Percentiles rank a stretch among this genome's conserved stretches.
Conservation (phyloP, 2,797 vertebrate species). For the Odontamblyopus lacepedii region DNA sequence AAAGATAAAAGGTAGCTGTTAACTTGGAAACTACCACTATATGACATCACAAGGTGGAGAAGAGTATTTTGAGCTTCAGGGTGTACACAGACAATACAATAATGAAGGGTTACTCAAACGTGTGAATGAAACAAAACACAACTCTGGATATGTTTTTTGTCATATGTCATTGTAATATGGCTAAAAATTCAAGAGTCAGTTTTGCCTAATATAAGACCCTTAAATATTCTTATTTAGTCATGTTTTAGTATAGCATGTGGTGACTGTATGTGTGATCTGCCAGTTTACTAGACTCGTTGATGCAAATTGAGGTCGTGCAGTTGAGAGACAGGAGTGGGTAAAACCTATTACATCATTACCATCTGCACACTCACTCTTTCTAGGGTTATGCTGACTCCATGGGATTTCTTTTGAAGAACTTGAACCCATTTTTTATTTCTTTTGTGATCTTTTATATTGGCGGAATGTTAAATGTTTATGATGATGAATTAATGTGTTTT, state of each 20-base stretch:
- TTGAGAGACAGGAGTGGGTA: conserved; percentile 12
- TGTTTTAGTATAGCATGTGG: neutral
- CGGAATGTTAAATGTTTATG: neutral
- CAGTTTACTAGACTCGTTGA: conserved; percentile 15
- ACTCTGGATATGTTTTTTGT: too few relatives aligned
- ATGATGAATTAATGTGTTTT: neutral
- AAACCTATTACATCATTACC: conserved; percentile 31
- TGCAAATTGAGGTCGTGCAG: conserved; percentile 8
- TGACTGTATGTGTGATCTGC: conserved; percentile 5
- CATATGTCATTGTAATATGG: too few relatives aligned
- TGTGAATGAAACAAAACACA: too few relatives aligned
- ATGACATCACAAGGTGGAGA: too few relatives aligned
- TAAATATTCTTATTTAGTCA: neutral
- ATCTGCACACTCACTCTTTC: conserved; percentile 31
- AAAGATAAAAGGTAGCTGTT: too few relatives aligned
- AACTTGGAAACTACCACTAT: too few relatives aligned
- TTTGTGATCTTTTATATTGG: neutral
- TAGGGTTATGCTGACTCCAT: conserved; percentile 14
- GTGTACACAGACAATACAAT: too few relatives aligned
- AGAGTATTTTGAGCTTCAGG: too few relatives aligned
- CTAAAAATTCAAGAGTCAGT: too few relatives aligned
- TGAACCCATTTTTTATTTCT: neutral
- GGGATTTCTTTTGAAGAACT: neutral
- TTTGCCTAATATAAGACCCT: too few relatives aligned
- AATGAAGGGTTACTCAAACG: too few relatives aligned